phyloP scores from a whole-genome alignment of 2,113 vertebrate genomes.

The Dasyurus viverrinus region DNA sequence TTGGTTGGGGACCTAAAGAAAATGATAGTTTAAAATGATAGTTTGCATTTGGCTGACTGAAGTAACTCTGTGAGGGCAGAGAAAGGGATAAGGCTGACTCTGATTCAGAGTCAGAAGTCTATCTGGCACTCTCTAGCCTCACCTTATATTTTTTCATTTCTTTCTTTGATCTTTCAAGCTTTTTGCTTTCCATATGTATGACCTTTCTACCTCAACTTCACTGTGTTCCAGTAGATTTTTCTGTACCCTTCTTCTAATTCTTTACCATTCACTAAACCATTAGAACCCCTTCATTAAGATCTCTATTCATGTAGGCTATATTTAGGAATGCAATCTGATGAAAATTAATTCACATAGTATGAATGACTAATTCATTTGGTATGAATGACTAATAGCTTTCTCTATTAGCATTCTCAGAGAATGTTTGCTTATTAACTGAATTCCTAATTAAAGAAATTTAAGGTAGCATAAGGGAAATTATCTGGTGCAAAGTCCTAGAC shows the following conservation, averaged over 20 bases:
- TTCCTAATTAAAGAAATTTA: background rate
- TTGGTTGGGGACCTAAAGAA: background rate
- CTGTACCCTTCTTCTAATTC: background rate
- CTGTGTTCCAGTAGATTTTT: background rate
- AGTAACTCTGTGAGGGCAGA: background rate
- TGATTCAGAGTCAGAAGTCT: background rate
- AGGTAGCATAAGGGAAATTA: background rate
- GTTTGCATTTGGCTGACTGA: background rate
- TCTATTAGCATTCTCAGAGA: background rate
- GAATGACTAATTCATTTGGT: background rate
- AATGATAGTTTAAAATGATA: background rate
- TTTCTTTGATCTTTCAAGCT: background rate
- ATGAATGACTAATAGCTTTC: background rate
- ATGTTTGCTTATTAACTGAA: background rate
- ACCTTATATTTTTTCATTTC: background rate
- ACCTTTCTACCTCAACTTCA: background rate
- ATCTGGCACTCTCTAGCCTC: background rate
- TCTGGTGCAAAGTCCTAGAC: background rate
- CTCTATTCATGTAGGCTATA: background rate
- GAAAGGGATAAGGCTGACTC: background rate
- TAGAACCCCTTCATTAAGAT: background rate
- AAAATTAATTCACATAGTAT: background rate
- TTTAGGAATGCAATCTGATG: background rate
- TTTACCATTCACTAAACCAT: background rate
- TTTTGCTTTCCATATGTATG: background rate